Percentiles rank a stretch among this genome's conserved stretches.
These are phyloP conservation scores for Eilema depressum DNA, from an alignment of 2,888 invertebrate species.

Conservation along the genomic window DNA sequence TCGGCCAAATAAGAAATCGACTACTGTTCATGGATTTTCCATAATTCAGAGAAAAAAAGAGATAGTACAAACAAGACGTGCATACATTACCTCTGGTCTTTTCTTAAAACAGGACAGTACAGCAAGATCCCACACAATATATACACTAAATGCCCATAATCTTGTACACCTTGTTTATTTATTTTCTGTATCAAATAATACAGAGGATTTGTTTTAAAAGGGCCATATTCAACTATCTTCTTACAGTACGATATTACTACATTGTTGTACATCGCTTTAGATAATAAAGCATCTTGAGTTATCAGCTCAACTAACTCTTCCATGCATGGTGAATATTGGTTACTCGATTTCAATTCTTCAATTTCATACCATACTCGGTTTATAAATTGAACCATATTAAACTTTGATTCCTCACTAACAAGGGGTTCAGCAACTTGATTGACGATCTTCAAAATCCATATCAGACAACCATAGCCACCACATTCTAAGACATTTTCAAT, in stretches of 20 bases:
- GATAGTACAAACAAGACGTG: neutral
- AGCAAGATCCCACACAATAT: slow-evolving; percentile 79
- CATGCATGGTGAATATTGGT: slow-evolving; percentile 75
- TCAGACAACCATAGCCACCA: slow-evolving; percentile 81
- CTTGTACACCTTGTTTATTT: slow-evolving; percentile 49
- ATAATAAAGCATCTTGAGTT: slow-evolving; percentile 64
- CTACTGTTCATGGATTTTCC: no score
- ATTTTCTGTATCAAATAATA: slow-evolving; percentile 67
- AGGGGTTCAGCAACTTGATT: slow-evolving; percentile 64
- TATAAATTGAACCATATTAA: slow-evolving; percentile 67
- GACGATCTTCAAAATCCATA: slow-evolving; percentile 74
- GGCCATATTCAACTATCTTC: slow-evolving; percentile 74
- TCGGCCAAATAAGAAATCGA: no score
- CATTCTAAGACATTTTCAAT: slow-evolving; percentile 73
- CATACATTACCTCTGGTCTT: slow-evolving; percentile 83
- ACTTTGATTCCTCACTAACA: slow-evolving; percentile 50
- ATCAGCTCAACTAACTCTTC: slow-evolving; percentile 74
- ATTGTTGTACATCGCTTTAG: slow-evolving; percentile 66
- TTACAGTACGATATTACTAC: slow-evolving; percentile 66
- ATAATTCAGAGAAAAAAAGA: no score
- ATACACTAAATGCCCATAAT: slow-evolving; percentile 67
- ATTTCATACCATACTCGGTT: slow-evolving; percentile 78
- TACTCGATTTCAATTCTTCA: slow-evolving; percentile 80
- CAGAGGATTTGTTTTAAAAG: slow-evolving; percentile 69
- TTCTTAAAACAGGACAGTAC: slow-evolving; percentile 81